These are phyloP conservation scores for Diphyllodes magnificus DNA, from an alignment of 2,113 vertebrate species.

Conservation along the genomic window DNA sequence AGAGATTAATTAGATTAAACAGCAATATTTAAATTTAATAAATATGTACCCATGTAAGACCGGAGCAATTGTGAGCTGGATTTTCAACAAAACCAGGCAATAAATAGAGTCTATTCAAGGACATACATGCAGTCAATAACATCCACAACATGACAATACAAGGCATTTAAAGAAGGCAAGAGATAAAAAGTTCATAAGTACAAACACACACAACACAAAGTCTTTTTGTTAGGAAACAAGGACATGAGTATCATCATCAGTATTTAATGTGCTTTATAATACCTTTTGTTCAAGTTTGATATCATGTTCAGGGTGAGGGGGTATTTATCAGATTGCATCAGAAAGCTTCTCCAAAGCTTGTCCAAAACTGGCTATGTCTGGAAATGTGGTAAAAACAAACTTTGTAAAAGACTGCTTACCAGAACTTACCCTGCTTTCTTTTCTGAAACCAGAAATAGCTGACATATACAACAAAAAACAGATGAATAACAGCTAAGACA, in stretches of 20 bases:
- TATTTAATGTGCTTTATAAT: background rate
- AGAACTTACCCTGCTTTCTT: background rate
- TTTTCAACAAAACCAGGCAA: background rate
- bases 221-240: background rate
- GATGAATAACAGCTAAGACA: background rate
- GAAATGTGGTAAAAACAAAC: background rate
- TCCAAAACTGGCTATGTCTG: background rate
- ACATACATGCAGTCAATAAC: background rate
- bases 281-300: background rate
- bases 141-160: background rate
- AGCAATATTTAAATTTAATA: background rate
- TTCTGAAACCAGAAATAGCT: background rate
- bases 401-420: background rate
- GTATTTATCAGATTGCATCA: background rate
- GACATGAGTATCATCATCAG: background rate
- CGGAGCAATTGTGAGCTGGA: background rate
- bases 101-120: background rate
- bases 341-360: background rate
- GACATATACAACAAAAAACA: background rate
- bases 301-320: background rate
- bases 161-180: background rate
- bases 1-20: background rate
- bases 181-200: background rate
- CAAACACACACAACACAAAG: background rate
- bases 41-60: background rate